Percentiles rank a stretch among this genome's conserved stretches.
These are phyloP conservation scores for Drosophila falleni DNA, from an alignment of 2,888 invertebrate species.

Conservation along the genomic window DNA sequence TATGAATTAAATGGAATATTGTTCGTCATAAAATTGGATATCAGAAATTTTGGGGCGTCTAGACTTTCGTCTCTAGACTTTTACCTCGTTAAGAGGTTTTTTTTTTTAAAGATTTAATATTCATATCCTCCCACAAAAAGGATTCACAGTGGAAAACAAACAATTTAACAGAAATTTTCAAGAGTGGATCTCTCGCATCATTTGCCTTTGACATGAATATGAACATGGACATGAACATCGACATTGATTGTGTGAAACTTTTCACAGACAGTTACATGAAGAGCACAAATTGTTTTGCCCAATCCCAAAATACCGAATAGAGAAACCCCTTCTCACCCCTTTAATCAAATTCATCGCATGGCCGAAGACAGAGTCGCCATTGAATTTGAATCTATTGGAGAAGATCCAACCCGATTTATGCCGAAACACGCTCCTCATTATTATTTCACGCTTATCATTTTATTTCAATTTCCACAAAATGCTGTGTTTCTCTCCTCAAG, in stretches of 20 bases:
- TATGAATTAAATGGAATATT: no score
- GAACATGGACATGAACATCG: constrained; percentile 22
- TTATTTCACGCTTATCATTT: constrained; percentile 81
- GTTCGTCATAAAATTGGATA: no score
- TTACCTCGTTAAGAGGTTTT: no score
- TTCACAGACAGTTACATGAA: constrained; percentile 47
- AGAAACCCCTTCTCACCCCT: constrained; percentile 22
- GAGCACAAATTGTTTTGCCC: constrained; percentile 40
- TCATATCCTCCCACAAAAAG: neutral
- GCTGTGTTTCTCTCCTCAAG: neutral
- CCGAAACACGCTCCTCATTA: constrained; percentile 78
- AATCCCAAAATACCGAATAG: neutral
- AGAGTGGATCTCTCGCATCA: constrained; percentile 30
- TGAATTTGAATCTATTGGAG: constrained; percentile 50
- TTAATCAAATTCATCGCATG: constrained; percentile 51
- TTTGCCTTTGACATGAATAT: constrained; percentile 43
- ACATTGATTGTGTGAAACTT: constrained; percentile 39
- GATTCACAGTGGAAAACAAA: constrained; percentile 7
- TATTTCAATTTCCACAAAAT: constrained; percentile 66
- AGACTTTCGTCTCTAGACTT: no score
- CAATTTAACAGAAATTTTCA: constrained; percentile 11
- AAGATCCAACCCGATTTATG: constrained; percentile 66
- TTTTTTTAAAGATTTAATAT: no score
- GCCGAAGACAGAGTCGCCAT: constrained; percentile 34
- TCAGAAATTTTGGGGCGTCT: no score